Evolutionary conservation across 2,797 vertebrate genomes (phyloP).

Genomic region (Molothrus aeneus): DNA sequence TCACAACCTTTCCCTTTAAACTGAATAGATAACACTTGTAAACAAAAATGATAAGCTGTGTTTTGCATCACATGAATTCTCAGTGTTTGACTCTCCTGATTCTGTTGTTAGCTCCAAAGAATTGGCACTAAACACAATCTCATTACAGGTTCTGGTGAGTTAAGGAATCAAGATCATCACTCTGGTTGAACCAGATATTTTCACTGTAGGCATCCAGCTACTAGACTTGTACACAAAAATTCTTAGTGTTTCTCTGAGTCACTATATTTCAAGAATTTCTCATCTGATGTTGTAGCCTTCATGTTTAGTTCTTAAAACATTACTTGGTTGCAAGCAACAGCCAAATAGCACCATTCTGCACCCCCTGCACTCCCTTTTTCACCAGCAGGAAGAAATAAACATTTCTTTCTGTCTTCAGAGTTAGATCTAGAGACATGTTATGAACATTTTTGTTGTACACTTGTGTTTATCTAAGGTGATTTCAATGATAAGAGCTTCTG

Average conservation of each 20-base stretch:
- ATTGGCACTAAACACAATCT: not conserved
- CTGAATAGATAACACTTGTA: rapidly evolving
- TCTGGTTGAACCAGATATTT: not conserved
- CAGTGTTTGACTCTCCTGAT: not conserved
- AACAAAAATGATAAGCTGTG: rapidly evolving
- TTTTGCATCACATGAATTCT: not conserved
- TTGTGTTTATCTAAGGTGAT: not conserved
- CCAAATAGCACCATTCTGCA: not conserved
- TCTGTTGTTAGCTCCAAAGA: not conserved
- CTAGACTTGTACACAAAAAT: not conserved
- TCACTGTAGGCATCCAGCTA: not conserved
- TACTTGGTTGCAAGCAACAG: not conserved
- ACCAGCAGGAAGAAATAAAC: not conserved
- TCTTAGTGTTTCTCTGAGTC: not conserved
- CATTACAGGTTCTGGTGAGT: not conserved
- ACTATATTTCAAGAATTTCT: not conserved
- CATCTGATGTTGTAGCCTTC: not conserved
- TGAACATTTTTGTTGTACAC: not conserved
- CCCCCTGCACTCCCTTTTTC: rapidly evolving
- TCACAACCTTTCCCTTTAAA: not conserved
- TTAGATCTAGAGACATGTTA: not conserved
- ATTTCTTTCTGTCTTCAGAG: not conserved
- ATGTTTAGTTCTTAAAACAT: not conserved
- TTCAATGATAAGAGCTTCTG: not conserved
- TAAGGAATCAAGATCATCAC: not conserved